Percentiles rank a stretch among this genome's conserved stretches.
Evolutionary conservation across 2,888 invertebrate genomes (phyloP).

Genomic region (Himalopsyche kuldschensis): DNA sequence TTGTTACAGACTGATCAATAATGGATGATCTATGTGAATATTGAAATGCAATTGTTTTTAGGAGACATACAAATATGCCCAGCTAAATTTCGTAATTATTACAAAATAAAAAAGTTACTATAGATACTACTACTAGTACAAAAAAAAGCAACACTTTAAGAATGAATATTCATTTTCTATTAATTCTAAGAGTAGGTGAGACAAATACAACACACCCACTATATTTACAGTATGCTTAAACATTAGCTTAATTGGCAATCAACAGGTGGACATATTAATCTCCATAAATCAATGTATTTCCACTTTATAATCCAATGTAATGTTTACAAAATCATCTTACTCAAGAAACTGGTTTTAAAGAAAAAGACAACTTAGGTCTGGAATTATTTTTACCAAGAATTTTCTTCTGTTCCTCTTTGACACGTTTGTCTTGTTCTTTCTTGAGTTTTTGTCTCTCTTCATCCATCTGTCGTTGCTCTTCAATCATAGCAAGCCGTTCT

Average conservation of each 20-base stretch:
- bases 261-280: background rate
- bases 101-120: background rate
- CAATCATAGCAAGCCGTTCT: slow-evolving; percentile 93
- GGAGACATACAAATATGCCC: background rate
- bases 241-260: background rate
- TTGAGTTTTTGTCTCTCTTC: slow-evolving; percentile 91
- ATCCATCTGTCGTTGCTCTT: slow-evolving; percentile 94
- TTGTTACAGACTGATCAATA: background rate
- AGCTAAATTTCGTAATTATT: background rate
- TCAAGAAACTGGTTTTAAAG: slow-evolving; percentile 78
- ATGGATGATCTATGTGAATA: background rate
- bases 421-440: slow-evolving; percentile 89
- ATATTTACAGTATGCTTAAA: background rate
- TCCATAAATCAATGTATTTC: background rate
- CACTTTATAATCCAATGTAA: background rate
- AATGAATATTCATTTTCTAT: background rate
- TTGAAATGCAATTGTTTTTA: background rate
- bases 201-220: background rate
- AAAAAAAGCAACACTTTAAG: background rate
- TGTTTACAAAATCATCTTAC: background rate
- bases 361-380: slow-evolving; percentile 91
- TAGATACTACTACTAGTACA: background rate
- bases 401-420: slow-evolving; percentile 94
- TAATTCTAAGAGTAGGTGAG: background rate
- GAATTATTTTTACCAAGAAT: slow-evolving; percentile 97